Evolutionary conservation across 2,113 vertebrate genomes (phyloP), one percentile per base, ranked within the genome.

Genomic region (Suncus etruscus): DNA sequence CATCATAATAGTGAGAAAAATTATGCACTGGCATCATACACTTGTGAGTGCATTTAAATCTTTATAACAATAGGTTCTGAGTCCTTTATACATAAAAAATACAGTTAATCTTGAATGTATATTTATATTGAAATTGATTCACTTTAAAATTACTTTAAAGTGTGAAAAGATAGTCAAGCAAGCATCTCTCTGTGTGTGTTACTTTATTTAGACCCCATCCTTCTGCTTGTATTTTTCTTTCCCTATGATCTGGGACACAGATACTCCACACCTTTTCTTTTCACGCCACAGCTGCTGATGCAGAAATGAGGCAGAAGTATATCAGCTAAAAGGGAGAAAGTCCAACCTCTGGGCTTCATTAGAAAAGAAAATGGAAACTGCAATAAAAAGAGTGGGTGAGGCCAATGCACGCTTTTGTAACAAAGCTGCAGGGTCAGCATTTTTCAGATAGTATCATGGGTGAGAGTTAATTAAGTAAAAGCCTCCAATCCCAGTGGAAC

Each of bases 401-500:
- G 82, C 92, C 86, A 11, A 29, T 88, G 73, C 79, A 88, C 93
- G 51, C 92, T 89, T 1, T 92, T 91, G 66, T 69, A 51, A 87
- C 94, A 74, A 90, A 95, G 89, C 90, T 95, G 87, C 83, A 8
- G 70, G 32, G 79, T 96, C 96, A 95, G 85, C 84, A 84, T 78
- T 94, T 96, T 93, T 90, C 80, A 96, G 91, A 86, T 88, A 31
- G 86, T 79, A 70, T 95, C 87, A 69, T 65, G 83, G 94, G 76
- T 95, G 96, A 94, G 95, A 92, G 93, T 94, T 97, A 96, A 97
- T 96, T 96, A 96, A 95, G 93, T 92, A 90, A 96, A 96, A 92
- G 89, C 91, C 93, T 93, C 88, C 83, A 92, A 3, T 95, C 91
- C 84, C 83, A 83, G 92, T 6, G 48, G 22, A 66, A 69, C 94